These are phyloP conservation scores for Mycetomoellerius zeteki DNA, from an alignment of 1,140 invertebrate genomes.

Conservation along the genomic window DNA sequence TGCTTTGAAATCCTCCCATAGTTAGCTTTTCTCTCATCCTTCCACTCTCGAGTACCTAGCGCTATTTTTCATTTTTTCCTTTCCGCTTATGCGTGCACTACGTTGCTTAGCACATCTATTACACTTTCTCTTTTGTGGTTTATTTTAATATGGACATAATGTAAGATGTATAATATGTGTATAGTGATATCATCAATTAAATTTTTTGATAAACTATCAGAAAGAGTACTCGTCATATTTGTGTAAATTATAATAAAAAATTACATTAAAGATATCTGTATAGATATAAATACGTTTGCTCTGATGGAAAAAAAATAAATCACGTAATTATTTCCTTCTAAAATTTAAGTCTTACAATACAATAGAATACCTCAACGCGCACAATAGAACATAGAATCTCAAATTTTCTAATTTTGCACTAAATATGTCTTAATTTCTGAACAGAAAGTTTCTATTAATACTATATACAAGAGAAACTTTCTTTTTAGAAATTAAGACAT, in stretches of 20 bases:
- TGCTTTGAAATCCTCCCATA: slow-evolving; percentile 69
- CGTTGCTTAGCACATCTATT: slow-evolving; percentile 34
- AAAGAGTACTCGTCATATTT: background rate
- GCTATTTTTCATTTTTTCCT: slow-evolving; percentile 66
- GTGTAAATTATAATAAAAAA: background rate
- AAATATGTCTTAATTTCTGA: too few species aligned
- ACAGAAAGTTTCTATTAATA: too few species aligned
- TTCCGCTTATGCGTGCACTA: slow-evolving; percentile 47
- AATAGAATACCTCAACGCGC: too few species aligned
- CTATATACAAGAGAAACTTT: background rate
- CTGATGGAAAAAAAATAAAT: background rate
- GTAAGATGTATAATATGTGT: slow-evolving; percentile 11
- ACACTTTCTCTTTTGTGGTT: slow-evolving; percentile 42
- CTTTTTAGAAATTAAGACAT: background rate
- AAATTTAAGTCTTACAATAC: background rate
- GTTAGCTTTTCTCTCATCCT: slow-evolving; percentile 44
- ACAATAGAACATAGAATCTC: too few species aligned
- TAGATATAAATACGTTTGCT: background rate
- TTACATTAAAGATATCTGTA: background rate
- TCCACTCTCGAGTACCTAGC: slow-evolving; percentile 42
- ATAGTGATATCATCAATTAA: background rate
- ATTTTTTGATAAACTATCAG: background rate
- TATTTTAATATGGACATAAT: slow-evolving; percentile 41
- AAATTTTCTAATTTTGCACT: too few species aligned
- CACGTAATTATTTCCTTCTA: background rate